Evolutionary conservation across 2,113 vertebrate genomes (phyloP), one percentile per base, ranked within the genome.

Genomic region (Hippotragus niger): DNA sequence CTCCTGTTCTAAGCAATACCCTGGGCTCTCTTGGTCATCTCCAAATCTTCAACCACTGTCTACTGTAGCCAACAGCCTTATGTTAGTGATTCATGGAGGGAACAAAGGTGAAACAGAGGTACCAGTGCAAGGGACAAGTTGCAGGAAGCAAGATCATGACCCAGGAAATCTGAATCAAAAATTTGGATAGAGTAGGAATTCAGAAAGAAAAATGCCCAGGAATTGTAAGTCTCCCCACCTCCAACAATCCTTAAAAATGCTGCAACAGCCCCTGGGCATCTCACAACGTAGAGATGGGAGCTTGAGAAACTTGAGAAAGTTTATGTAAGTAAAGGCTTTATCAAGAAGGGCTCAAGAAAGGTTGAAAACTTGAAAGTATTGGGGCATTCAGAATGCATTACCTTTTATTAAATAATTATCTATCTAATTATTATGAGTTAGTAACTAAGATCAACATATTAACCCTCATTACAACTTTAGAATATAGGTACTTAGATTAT

Each of bases 311-410:
- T 87, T 91, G 27, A 91, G n/a, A 58, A 96, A 74, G 45, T 94
- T 95, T 67, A 80, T 4, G 6, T 82, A 60, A 40, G 33, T 11
- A 25, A 90, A 53, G 81, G 19, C 67, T 71, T 40, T 64, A 81
- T 36, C 89, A 93, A 91, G 76, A 93, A 27, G 3, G 17, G 52
- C 43, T 95, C 17, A 78, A 81, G 53, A 93, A 58, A 90, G 21
- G 29, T 90, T 80, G 21, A 86, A 94, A 82, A 92, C 74, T 94
- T 92, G 74, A 21, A 95, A 84, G 13, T 93, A 89, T 60, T 95
- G 57, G 33, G 45, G 5, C 8, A 91, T 88, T 96, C 67, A 96
- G 45, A 93, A 88, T 95, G 16, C 2, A 55, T 52, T 96, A 47
- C 45, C 64, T 74, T 90, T 93, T 82, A 83, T 60, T 91, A 47